Percentiles rank a stretch among this genome's conserved stretches.
Evolutionary conservation across 2,888 invertebrate species (phyloP).

Genomic region (Cosmopolites sordidus): DNA sequence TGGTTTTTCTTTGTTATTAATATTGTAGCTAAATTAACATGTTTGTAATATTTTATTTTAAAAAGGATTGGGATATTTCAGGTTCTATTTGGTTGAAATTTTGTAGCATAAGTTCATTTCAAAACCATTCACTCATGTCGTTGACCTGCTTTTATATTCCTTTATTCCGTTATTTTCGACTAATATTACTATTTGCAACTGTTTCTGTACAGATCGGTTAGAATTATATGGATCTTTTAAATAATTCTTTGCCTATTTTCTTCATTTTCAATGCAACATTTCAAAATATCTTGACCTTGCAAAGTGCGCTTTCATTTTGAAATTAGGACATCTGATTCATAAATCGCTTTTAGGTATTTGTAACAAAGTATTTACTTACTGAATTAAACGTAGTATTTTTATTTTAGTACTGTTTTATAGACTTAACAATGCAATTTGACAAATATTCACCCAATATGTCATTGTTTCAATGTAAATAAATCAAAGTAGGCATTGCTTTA

Average conservation of each 20-base stretch:
- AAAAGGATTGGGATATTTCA: not conserved
- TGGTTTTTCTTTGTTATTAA: not conserved
- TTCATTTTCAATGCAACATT: not conserved
- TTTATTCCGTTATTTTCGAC: slow-evolving; percentile 34
- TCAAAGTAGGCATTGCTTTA: no score
- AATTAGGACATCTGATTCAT: slow-evolving; percentile 18
- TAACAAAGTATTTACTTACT: no score
- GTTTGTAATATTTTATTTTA: slow-evolving; percentile 18
- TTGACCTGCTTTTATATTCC: slow-evolving; percentile 37
- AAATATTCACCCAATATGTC: no score
- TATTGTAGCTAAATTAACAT: not conserved
- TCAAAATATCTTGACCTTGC: slow-evolving; percentile 19
- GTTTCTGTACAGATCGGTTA: not conserved
- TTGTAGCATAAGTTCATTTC: not conserved
- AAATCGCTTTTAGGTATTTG: not conserved
- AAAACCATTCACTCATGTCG: slow-evolving; percentile 29
- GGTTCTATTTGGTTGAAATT: not conserved
- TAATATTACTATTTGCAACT: slow-evolving; percentile 12
- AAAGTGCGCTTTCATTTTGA: slow-evolving; percentile 21
- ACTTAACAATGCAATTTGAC: no score
- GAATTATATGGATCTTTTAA: not conserved
- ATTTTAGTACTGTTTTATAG: no score
- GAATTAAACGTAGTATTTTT: no score
- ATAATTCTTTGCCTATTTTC: not conserved
- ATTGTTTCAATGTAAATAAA: no score